Evolutionary conservation across 2,113 vertebrate genomes (phyloP).

Genomic region (Oxyura jamaicensis): DNA sequence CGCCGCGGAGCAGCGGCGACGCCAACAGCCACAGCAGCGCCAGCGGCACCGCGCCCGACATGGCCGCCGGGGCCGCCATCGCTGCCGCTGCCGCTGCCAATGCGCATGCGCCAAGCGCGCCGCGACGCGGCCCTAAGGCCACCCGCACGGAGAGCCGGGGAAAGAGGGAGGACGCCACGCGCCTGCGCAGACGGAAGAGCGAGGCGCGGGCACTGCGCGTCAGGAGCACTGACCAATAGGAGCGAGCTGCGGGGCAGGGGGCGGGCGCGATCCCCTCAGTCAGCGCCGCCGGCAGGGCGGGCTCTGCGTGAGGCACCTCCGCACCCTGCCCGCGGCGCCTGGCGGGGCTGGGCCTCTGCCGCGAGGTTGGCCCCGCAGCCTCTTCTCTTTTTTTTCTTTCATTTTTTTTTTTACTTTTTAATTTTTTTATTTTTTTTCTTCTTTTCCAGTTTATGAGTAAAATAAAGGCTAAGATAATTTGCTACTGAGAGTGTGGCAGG

Average conservation of each 20-base stretch:
- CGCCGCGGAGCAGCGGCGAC: conserved; percentile 49
- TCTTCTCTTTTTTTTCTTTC: fast-evolving
- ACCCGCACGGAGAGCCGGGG: too few species aligned
- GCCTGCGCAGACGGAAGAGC: fast-evolving
- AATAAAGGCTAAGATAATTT: fast-evolving
- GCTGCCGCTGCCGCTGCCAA: too few species aligned
- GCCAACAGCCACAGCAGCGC: conserved; percentile 52
- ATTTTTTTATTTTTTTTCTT: fast-evolving
- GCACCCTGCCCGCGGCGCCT: fast-evolving
- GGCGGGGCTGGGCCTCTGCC: fast-evolving
- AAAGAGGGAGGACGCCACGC: fast-evolving
- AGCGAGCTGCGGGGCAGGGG: neutral
- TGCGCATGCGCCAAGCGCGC: neutral
- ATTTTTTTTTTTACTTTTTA: too few species aligned
- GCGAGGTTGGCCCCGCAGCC: fast-evolving
- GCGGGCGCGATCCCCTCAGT: neutral
- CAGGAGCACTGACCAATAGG: fast-evolving
- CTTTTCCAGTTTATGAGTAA: neutral
- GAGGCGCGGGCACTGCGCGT: fast-evolving
- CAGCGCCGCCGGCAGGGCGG: neutral
- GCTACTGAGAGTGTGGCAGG: fast-evolving
- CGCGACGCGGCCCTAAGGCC: too few species aligned
- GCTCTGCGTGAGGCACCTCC: fast-evolving
- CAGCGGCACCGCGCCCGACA: neutral
- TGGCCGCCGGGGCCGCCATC: too few species aligned